Conservation (phyloP, 2,113 vertebrate genomes). For the Aegypius monachus region DNA sequence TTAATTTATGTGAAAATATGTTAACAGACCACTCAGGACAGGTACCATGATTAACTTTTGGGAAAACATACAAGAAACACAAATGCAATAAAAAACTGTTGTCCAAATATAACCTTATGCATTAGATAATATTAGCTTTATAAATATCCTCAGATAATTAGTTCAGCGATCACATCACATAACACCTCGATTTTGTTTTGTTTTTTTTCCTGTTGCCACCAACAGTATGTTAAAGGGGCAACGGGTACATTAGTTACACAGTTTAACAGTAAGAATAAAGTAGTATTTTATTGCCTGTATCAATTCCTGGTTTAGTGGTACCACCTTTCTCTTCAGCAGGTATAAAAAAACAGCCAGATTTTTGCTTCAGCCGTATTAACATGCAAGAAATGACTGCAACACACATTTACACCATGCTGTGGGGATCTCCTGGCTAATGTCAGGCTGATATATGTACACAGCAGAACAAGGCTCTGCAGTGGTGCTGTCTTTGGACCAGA, state of each 20-base stretch:
- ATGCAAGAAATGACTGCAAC: background rate
- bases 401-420: accelerated
- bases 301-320: background rate
- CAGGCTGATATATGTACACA: background rate
- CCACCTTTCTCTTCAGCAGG: background rate
- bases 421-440: background rate
- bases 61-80: background rate
- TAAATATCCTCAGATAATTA: background rate
- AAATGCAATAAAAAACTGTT: background rate
- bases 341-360: background rate
- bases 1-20: background rate
- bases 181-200: accelerated
- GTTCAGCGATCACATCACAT: background rate
- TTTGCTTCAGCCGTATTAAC: background rate
- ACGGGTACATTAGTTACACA: background rate
- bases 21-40: background rate
- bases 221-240: background rate
- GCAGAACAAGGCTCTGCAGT: background rate
- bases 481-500: background rate
- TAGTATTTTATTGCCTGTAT: background rate
- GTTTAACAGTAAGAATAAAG: background rate
- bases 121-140: background rate
- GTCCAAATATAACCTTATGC: background rate
- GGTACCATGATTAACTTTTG: background rate
- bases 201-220: background rate